These are phyloP conservation scores for Phaedon cochleariae DNA, from an alignment of 2,888 invertebrate genomes.

Conservation along the genomic window DNA sequence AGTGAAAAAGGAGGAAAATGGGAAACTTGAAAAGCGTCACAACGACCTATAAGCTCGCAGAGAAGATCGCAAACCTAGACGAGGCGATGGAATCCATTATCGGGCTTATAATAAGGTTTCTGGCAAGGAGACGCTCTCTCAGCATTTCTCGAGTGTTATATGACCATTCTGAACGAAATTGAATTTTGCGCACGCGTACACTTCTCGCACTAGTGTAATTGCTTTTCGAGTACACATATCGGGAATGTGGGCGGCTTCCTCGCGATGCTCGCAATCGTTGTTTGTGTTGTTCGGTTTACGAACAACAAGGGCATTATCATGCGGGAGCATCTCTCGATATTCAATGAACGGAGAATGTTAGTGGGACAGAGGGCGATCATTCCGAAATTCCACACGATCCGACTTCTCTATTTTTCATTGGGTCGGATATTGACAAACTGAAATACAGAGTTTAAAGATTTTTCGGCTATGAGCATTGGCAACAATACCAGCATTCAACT, in stretches of 20 bases:
- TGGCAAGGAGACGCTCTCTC: constrained; percentile 36
- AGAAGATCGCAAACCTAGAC: constrained; percentile 12
- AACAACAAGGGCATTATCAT: no score
- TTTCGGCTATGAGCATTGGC: no score
- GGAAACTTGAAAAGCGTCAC: constrained; percentile 2
- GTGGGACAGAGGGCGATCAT: no score
- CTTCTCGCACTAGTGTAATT: constrained; percentile 50
- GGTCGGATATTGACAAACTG: no score
- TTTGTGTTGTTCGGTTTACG: not conserved
- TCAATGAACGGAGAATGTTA: no score
- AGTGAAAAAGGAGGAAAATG: not conserved
- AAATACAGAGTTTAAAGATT: no score
- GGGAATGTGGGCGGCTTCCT: not conserved
- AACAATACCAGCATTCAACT: no score
- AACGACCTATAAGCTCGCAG: constrained; percentile 2
- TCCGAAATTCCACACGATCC: no score
- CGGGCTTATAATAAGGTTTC: constrained; percentile 56
- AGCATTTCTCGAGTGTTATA: constrained; percentile 49
- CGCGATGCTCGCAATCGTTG: no score
- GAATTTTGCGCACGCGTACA: constrained; percentile 58
- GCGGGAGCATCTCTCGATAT: no score
- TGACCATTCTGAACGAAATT: constrained; percentile 55
- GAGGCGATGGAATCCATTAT: constrained; percentile 57
- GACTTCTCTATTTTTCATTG: no score
- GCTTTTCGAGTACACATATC: constrained; percentile 48